These are phyloP conservation scores for Lathamus discolor DNA, from an alignment of 2,113 vertebrate species.

Conservation along the genomic window DNA sequence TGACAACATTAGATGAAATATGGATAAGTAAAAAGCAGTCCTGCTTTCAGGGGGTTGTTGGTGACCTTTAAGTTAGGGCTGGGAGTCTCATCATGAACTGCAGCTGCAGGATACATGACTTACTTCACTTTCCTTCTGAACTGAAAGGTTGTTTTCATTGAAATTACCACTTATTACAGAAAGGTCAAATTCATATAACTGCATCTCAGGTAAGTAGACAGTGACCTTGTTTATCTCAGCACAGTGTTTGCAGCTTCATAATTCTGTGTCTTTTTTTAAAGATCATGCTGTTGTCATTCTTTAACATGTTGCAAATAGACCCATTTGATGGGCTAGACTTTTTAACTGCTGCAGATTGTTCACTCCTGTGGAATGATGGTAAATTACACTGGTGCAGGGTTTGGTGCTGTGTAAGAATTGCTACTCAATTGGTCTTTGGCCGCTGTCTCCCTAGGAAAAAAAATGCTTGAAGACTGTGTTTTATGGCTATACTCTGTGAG, in stretches of 20 bases:
- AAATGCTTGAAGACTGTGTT: not conserved
- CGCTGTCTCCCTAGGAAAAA: not conserved
- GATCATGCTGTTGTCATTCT: not conserved
- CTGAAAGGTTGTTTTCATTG: constrained; percentile 23
- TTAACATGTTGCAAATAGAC: not conserved
- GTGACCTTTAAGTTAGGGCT: constrained; percentile 56
- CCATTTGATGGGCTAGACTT: not conserved
- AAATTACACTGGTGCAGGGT: not conserved
- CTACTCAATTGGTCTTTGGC: not conserved
- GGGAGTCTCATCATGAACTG: constrained; percentile 46
- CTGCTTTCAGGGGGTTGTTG: constrained; percentile 8
- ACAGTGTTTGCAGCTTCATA: not conserved
- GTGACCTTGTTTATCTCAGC: not conserved
- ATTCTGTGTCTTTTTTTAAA: not conserved
- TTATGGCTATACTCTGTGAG: rapidly evolving
- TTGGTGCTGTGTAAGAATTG: not conserved
- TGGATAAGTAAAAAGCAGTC: not conserved
- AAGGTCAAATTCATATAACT: constrained; percentile 16
- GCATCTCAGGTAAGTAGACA: not conserved
- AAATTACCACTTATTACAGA: constrained; percentile 46
- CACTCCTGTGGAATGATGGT: not conserved
- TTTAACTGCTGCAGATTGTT: not conserved
- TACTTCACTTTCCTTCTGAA: not conserved
- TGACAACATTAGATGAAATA: not conserved
- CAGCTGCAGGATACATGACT: not conserved